phyloP scores from a whole-genome alignment of 1,140 invertebrate species.

The Monochamus saltuarius region DNA sequence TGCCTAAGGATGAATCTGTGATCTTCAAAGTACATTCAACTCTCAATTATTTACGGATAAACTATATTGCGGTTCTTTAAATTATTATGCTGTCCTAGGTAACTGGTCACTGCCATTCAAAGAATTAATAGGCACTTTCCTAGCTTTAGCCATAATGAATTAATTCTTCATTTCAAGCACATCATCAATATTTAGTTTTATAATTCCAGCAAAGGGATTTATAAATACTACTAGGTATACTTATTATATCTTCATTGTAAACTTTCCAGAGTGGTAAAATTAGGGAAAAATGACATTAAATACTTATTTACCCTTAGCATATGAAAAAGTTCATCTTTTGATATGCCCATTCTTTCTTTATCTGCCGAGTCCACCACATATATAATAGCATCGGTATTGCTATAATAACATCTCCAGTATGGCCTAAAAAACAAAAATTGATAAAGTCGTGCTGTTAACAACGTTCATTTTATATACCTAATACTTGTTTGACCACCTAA shows the following conservation, averaged over 20 bases:
- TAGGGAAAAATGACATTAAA: background rate
- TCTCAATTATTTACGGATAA: no score
- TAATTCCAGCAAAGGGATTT: background rate
- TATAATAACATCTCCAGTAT: conserved; percentile 99
- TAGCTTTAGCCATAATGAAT: no score
- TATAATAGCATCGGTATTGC: conserved; percentile 99
- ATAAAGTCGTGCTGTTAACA: background rate
- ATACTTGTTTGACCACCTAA: conserved; percentile 96
- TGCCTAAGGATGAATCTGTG: no score
- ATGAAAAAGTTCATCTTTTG: conserved; percentile 95
- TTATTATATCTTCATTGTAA: background rate
- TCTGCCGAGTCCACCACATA: conserved; percentile 99
- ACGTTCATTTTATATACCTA: conserved; percentile 49
- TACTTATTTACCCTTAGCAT: conserved; percentile 77
- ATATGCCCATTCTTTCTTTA: conserved; percentile 97
- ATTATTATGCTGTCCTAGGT: no score
- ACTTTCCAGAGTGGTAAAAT: background rate
- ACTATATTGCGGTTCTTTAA: no score
- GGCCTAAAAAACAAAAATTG: conserved; percentile 68
- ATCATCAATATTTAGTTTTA: no score
- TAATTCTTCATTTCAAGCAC: no score
- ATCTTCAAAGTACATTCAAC: no score
- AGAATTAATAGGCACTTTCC: no score
- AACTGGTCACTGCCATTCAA: no score
- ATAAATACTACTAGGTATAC: background rate